phyloP scores from a whole-genome alignment of 2,888 invertebrate genomes.

The Anarsia innoxiella region DNA sequence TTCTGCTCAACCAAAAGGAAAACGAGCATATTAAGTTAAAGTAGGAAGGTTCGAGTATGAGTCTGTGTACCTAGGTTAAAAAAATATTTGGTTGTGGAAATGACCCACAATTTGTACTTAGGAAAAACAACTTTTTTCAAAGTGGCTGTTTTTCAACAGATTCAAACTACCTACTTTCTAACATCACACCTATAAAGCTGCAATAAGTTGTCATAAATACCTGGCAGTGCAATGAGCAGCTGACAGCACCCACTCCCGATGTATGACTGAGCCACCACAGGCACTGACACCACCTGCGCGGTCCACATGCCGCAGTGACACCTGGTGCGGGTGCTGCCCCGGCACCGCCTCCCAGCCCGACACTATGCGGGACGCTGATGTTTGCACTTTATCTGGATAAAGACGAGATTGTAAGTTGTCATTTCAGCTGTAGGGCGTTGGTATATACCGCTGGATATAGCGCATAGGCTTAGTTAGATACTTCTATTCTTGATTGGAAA shows the following conservation, averaged over 20 bases:
- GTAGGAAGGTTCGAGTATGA: too few relatives aligned
- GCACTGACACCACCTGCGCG: conserved; percentile 31
- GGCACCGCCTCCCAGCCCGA: conserved; percentile 54
- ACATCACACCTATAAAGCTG: too few relatives aligned
- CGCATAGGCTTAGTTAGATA: background rate
- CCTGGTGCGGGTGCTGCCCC: conserved; percentile 55
- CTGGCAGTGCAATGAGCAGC: conserved; percentile 60
- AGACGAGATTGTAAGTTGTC: background rate
- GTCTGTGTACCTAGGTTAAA: too few relatives aligned
- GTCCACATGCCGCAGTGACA: conserved; percentile 40
- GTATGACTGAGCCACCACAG: conserved; percentile 54
- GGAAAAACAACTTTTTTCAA: background rate
- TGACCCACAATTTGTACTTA: background rate
- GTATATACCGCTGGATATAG: background rate
- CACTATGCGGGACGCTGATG: conserved; percentile 36
- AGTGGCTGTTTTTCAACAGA: background rate
- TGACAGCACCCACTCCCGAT: conserved; percentile 45
- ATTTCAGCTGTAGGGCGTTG: background rate
- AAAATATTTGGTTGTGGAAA: too few relatives aligned
- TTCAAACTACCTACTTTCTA: too few relatives aligned
- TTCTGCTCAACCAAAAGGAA: too few relatives aligned
- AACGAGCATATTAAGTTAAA: too few relatives aligned
- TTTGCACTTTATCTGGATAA: background rate
- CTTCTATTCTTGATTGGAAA: background rate
- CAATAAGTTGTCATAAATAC: conserved; percentile 27